Evolutionary conservation across 2,797 vertebrate species (phyloP), one percentile per base, ranked within the genome.

Genomic region (Myripristis jacobus): DNA sequence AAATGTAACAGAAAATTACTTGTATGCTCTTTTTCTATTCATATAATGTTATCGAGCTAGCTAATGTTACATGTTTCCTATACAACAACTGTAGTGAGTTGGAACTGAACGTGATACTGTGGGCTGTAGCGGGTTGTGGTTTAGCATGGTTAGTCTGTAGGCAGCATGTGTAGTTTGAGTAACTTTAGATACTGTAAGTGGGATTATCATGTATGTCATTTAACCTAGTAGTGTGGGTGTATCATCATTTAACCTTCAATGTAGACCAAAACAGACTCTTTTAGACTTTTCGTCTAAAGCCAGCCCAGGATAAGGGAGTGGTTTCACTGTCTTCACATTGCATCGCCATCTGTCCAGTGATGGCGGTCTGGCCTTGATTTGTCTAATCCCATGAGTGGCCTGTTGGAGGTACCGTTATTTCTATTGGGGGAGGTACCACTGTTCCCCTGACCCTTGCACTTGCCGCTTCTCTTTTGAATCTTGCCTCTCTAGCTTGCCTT

Each of bases 391-490:
- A 63, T 80, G 83, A 85, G 77, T 82, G 88, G 73, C 77, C 80
- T 59, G 38, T 68, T 64, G 79, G 85, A 93, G 92, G 92, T 92
- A 93, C 79, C 1, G 51, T 81, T 75, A 70, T 51, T 38, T 19
- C 24, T 44, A 44, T 44, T 62, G 87, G 89, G 88, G 91, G 89
- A 88, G 92, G 91, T 86, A 81, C 61, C n/a, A 21, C 85, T 83
- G 66, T 83, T 82, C 80, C 80, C 80, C 74, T 76, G 56, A 81
- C 80, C 51, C 61, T 67, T 7, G 18, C 75, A 72, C 74, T 65
- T 5, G 44, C 81, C 75, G 63, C 82, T 89, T 76, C 77, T 71
- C 65, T 83, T 68, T 60, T 57, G n/a, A 79, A 46, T 77, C 74
- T 87, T 58, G 54, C 66, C 56, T 50, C 57, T 67, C 43, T 41